phyloP scores from a whole-genome alignment of 2,797 vertebrate genomes.

The Enteromius trimaculatus region DNA sequence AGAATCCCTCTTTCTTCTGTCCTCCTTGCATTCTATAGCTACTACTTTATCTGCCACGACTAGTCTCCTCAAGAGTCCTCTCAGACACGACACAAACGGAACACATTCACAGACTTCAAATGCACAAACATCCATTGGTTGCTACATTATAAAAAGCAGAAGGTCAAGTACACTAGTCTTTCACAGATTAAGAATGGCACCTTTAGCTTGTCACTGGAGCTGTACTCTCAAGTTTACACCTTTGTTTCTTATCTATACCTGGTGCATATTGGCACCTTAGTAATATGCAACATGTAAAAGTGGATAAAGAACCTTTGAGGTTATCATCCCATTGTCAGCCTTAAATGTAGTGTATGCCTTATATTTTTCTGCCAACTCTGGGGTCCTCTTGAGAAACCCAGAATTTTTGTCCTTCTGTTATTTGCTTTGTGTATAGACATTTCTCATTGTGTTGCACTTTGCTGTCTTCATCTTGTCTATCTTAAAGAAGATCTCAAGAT shows the following conservation, averaged over 20 bases:
- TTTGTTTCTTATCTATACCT: not conserved
- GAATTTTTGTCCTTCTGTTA: not conserved
- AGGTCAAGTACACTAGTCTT: not conserved
- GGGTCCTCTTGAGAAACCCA: not conserved
- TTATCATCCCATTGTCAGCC: not conserved
- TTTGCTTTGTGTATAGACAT: not conserved
- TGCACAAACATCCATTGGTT: not conserved
- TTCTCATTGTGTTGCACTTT: not conserved
- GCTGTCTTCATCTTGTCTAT: not conserved
- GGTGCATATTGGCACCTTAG: not conserved
- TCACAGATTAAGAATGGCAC: not conserved
- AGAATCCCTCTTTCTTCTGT: conserved; percentile 10
- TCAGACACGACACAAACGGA: not conserved
- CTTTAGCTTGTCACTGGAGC: not conserved
- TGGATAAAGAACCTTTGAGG: not conserved
- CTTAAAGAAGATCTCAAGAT: conserved; percentile 6
- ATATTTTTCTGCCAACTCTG: not conserved
- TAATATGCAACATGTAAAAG: not conserved
- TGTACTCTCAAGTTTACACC: not conserved
- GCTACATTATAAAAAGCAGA: not conserved
- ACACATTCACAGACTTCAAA: not conserved
- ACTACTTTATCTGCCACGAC: conserved; percentile 3
- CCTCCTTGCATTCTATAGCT: conserved; percentile 12
- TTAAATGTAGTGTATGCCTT: not conserved
- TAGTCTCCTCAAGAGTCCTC: conserved; percentile 1